These are phyloP conservation scores for Sycobia sp. DNA, from an alignment of 1,140 invertebrate genomes.

Conservation along the genomic window DNA sequence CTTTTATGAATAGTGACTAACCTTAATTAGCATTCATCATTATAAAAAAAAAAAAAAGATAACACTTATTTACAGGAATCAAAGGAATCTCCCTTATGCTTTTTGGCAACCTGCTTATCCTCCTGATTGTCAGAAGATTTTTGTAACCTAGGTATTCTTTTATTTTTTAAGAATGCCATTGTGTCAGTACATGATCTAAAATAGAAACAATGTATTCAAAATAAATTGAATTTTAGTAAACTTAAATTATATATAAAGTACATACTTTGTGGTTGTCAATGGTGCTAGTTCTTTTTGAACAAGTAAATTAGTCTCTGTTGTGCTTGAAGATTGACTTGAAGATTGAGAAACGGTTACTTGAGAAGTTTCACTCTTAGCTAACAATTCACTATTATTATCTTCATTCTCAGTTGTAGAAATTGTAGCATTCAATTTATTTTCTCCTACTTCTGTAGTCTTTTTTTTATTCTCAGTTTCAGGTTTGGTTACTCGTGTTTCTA, in stretches of 20 bases:
- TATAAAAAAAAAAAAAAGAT: slow-evolving; percentile 51
- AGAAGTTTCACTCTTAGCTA: background rate
- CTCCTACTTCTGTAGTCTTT: slow-evolving; percentile 37
- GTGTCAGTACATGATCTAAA: slow-evolving; percentile 48
- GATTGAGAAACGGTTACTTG: slow-evolving; percentile 11
- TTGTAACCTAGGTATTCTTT: slow-evolving; percentile 56
- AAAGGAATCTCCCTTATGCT: slow-evolving; percentile 53
- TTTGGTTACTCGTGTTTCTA: slow-evolving; percentile 41
- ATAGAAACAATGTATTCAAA: slow-evolving; percentile 15
- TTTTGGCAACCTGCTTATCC: slow-evolving; percentile 48
- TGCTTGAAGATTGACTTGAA: slow-evolving; percentile 11
- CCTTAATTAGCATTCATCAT: slow-evolving; percentile 40
- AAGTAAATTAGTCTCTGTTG: slow-evolving; percentile 17
- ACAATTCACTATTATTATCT: slow-evolving; percentile 17
- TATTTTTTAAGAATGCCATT: slow-evolving; percentile 52
- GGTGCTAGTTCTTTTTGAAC: slow-evolving; percentile 19
- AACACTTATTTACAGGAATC: slow-evolving; percentile 62
- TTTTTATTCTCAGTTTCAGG: slow-evolving; percentile 47
- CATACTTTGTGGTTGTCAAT: slow-evolving; percentile 3
- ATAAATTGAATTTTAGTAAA: background rate
- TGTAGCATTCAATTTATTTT: slow-evolving; percentile 33
- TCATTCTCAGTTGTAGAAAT: slow-evolving; percentile 32
- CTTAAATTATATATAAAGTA: slow-evolving; percentile 4
- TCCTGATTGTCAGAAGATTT: slow-evolving; percentile 49
- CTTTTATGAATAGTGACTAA: slow-evolving; percentile 43